Conservation (phyloP, 2,797 vertebrate species). For the Nannoperca obscura region DNA sequence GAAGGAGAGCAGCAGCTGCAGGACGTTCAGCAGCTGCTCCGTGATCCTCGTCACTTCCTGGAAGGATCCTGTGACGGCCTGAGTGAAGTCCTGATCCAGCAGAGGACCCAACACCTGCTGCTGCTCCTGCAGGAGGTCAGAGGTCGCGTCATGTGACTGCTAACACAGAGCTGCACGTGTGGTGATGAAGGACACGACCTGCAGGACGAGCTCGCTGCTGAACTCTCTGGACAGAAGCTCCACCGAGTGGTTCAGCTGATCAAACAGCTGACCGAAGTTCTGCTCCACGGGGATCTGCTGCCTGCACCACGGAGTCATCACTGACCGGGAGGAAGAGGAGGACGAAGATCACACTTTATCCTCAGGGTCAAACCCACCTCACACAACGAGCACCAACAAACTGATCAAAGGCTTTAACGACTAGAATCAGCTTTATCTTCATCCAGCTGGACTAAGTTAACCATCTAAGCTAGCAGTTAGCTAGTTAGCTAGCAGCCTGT, state of each 20-base stretch:
- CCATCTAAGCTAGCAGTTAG: no score
- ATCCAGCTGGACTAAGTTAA: no score
- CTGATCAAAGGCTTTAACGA: no score
- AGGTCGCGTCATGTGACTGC: background rate
- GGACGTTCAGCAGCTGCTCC: slow-evolving; percentile 61
- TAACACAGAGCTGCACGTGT: background rate
- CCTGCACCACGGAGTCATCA: slow-evolving; percentile 77
- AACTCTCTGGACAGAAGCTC: slow-evolving; percentile 85
- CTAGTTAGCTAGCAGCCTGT: no score
- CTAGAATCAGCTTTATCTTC: no score
- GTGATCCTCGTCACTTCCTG: slow-evolving; percentile 51
- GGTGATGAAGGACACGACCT: slow-evolving; percentile 51
- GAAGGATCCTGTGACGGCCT: slow-evolving; percentile 77
- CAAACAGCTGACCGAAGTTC: slow-evolving; percentile 82
- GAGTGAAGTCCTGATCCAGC: slow-evolving; percentile 73
- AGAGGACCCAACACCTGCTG: slow-evolving; percentile 67
- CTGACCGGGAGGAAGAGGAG: slow-evolving; percentile 8
- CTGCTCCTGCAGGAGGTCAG: slow-evolving; percentile 56
- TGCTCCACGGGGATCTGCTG: slow-evolving; percentile 73
- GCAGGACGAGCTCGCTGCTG: slow-evolving; percentile 68
- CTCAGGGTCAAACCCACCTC: no score
- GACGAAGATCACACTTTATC: no score
- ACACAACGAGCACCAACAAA: no score
- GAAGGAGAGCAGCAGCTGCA: slow-evolving; percentile 86
- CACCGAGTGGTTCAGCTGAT: slow-evolving; percentile 85